A percentile compares a stretch with the other conserved stretches of the same genome.
Evolutionary conservation across 2,797 vertebrate species (phyloP).

Genomic region (Crax fasciolata): DNA sequence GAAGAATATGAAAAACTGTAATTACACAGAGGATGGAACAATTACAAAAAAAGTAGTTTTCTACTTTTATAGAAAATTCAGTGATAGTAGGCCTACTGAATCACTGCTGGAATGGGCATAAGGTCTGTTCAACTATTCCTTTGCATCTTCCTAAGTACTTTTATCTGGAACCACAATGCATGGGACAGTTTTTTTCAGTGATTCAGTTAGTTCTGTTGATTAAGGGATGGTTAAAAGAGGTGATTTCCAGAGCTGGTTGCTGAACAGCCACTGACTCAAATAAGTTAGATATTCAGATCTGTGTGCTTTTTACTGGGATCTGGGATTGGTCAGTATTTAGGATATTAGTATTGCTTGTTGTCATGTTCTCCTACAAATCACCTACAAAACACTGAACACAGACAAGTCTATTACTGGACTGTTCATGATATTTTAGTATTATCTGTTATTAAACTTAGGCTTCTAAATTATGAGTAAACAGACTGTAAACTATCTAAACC

Average conservation of each 20-base stretch:
- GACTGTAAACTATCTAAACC: background rate
- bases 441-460: slow-evolving; percentile 9
- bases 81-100: background rate
- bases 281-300: background rate
- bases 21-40: background rate
- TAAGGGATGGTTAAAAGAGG: background rate
- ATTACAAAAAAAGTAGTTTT: background rate
- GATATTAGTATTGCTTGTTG: background rate
- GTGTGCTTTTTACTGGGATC: background rate
- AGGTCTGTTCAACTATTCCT: background rate
- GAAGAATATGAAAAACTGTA: background rate
- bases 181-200: background rate
- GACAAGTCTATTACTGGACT: background rate
- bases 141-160: background rate
- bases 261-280: background rate
- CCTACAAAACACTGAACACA: background rate
- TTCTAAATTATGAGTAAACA: background rate
- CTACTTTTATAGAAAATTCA: background rate
- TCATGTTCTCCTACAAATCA: background rate
- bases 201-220: background rate
- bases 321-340: background rate
- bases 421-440: background rate
- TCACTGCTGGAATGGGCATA: background rate
- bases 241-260: background rate
- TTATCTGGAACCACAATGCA: background rate